Base-by-base conservation (phyloP, 2,113 vertebrate genomes). In the Leptocoma aspasia region DNA sequence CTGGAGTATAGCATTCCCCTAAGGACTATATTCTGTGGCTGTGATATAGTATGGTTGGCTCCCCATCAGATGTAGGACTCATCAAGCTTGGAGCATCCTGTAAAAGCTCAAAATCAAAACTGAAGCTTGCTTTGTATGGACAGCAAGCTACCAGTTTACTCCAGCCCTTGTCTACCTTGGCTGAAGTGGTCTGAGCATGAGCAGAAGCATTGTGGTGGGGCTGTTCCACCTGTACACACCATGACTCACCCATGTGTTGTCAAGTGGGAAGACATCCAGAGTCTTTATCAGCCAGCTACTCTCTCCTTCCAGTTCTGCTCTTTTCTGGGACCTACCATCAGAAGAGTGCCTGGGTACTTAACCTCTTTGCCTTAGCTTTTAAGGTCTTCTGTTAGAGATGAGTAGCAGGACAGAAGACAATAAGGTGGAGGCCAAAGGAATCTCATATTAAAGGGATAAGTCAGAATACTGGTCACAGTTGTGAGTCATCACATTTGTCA, bases 321-420 rank as follows among this genome's bases (percentile, higher is more conserved):
- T 47, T 75, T 28, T 11, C 76, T 71, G 57, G 47, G 31, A 76
- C 54, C 66, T 66, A 19, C 59, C 4, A 5, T 31, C 1, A 2
- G 60, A 86, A 82, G 13, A 44, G n/a, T 39, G 57, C 71, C 39
- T 65, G n/a, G 8, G 28, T 14, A 33, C 45, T 77, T 72, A 65
- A 57, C 59, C 13, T 54, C 28, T 50, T 49, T 61, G n/a, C 42
- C n/a, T 70, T 47, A 33, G 50, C 45, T 73, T 56, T 39, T 69
- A 45, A 44, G 75, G 66, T 41, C 15, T 23, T 56, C 49, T 85
- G 3, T 60, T 35, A 82, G 33, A 94, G 35, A 42, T 49, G 54
- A 90, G 69, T n/a, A 77, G 64, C 24, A 84, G 23, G 50, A 80
- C 53, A 80, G 88, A 88, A 54, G 65, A 76, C 93, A 60, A 61